Conservation (phyloP, 2,888 invertebrate species). For the Junonia oenone region DNA sequence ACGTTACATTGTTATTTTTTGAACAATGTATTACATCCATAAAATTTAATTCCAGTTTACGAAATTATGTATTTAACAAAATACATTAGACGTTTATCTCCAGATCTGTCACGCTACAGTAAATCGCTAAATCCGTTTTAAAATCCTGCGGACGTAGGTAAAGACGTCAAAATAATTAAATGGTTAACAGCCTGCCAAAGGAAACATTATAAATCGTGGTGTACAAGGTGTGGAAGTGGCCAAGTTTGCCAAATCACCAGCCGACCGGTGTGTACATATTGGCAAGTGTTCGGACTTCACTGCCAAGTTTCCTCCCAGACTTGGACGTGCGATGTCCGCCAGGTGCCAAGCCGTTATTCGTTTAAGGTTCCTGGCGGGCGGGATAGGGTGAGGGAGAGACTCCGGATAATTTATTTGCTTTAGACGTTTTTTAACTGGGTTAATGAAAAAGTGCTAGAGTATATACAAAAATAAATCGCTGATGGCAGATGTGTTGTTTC, state of each 20-base stretch:
- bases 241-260: conserved; percentile 55
- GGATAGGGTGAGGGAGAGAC: conserved; percentile 2
- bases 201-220: conserved; percentile 47
- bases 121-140: not conserved
- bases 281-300: conserved; percentile 42
- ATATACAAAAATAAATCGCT: conserved; percentile 18
- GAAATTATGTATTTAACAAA: not conserved
- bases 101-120: not conserved
- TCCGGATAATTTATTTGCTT: conserved; percentile 14
- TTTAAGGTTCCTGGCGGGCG: conserved; percentile 19
- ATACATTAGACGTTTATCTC: not conserved
- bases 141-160: not conserved
- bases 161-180: conserved; percentile 3
- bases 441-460: conserved; percentile 18
- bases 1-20: conserved; percentile 1
- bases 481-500: conserved; percentile 22
- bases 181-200: conserved; percentile 37
- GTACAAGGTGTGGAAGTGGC: conserved; percentile 49
- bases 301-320: conserved; percentile 42
- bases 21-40: not conserved
- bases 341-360: conserved; percentile 48
- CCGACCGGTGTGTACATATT: conserved; percentile 38
- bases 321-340: conserved; percentile 37
- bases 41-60: not conserved
- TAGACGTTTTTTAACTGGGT: conserved; percentile 10